Percentiles rank a stretch among this genome's conserved stretches.
phyloP scores from a whole-genome alignment of 2,113 vertebrate genomes.

The Solenodon paradoxus region DNA sequence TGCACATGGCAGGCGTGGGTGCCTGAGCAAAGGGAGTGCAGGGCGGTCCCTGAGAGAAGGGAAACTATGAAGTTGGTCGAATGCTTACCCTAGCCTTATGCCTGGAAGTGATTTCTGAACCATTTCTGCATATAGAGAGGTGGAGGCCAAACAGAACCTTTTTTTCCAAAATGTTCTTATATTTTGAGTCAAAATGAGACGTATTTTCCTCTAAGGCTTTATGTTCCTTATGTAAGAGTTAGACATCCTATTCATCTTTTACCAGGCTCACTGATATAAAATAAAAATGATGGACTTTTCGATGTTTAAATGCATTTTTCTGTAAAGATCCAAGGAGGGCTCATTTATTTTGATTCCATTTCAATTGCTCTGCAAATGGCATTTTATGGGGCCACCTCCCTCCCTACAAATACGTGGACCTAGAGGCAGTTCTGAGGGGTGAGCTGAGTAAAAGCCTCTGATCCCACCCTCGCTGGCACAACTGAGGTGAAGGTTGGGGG shows the following conservation, averaged over 20 bases:
- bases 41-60: not conserved
- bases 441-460: fast-evolving
- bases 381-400: fast-evolving
- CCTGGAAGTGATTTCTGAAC: not conserved
- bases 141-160: not conserved
- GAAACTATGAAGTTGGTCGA: not conserved
- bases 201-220: not conserved
- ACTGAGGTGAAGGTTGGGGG: not conserved
- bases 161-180: too few relatives aligned
- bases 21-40: not conserved
- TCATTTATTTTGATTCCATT: not conserved
- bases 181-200: not conserved
- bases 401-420: not conserved
- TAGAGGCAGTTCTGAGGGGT: not conserved
- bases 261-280: not conserved
- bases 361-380: not conserved
- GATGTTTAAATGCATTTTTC: not conserved
- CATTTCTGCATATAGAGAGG: fast-evolving
- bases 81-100: not conserved
- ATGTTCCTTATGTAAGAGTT: not conserved
- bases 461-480: not conserved
- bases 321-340: not conserved
- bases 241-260: not conserved
- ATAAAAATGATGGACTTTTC: not conserved
- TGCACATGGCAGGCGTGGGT: not conserved